Conservation (phyloP, 2,888 invertebrate genomes). For the Drosophila flavopinicola region DNA sequence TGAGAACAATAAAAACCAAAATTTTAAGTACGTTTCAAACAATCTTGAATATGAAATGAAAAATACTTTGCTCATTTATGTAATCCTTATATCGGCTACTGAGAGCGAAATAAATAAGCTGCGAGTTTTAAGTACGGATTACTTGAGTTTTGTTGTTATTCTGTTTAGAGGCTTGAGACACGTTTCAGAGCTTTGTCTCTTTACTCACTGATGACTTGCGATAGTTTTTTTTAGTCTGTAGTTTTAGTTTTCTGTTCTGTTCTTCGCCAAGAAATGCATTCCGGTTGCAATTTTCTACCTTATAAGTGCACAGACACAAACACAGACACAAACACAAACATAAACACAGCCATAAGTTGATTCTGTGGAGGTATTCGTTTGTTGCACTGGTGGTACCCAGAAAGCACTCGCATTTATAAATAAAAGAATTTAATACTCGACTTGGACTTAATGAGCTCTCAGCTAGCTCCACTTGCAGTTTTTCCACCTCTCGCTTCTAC, state of each 20-base stretch:
- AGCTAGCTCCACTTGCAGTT: conserved; percentile 33
- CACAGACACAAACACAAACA: conserved; percentile 4
- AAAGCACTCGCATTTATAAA: conserved; percentile 56
- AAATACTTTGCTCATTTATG: no score
- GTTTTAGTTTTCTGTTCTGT: conserved; percentile 23
- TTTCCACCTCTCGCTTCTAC: conserved; percentile 19
- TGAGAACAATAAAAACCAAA: no score
- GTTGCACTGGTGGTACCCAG: conserved; percentile 24
- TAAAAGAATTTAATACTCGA: conserved; percentile 71
- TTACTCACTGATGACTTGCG: conserved; percentile 24
- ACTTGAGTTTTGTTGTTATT: neutral
- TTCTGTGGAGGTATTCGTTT: conserved; percentile 43
- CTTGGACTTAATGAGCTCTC: conserved; percentile 66
- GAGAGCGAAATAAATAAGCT: no score
- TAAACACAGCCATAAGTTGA: neutral
- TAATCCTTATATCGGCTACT: no score
- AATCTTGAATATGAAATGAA: no score
- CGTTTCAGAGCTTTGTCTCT: conserved; percentile 25
- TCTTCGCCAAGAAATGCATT: conserved; percentile 57
- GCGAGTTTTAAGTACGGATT: neutral
- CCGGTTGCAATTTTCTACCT: conserved; percentile 73
- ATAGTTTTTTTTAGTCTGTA: conserved; percentile 18
- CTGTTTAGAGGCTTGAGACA: conserved; percentile 8
- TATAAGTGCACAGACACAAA: conserved; percentile 55
- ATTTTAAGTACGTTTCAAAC: no score